phyloP scores from a whole-genome alignment of 1,140 invertebrate species.

The Anastatus disparis region DNA sequence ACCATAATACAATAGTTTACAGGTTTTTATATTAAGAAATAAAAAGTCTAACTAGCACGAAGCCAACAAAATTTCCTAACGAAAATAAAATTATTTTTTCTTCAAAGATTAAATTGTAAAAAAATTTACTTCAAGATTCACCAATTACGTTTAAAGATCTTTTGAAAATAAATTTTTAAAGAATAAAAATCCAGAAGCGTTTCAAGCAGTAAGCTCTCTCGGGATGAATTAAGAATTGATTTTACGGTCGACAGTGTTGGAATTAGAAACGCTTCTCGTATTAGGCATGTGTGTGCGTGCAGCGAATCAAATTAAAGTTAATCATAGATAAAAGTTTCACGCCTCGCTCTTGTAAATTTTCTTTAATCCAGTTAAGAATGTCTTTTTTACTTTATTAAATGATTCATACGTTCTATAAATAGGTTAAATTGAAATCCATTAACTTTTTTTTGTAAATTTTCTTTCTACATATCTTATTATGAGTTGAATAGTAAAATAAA shows the following conservation, averaged over 20 bases:
- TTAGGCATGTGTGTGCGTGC: not conserved
- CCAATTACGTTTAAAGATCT: not conserved
- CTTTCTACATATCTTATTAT: not conserved
- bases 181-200: not conserved
- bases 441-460: not conserved
- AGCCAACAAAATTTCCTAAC: not conserved
- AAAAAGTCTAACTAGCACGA: not conserved
- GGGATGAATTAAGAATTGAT: slow-evolving; percentile 11
- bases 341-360: not conserved
- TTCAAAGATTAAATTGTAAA: not conserved
- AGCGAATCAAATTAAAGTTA: not conserved
- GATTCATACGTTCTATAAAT: no score
- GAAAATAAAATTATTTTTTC: not conserved
- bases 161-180: not conserved
- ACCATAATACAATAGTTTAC: no score
- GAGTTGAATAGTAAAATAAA: not conserved
- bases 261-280: slow-evolving; percentile 23
- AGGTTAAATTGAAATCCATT: no score
- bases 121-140: not conserved
- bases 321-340: not conserved
- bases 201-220: not conserved
- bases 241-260: slow-evolving; percentile 19
- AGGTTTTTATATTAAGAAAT: not conserved
- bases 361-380: not conserved
- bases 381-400: not conserved